Evolutionary conservation across 2,797 vertebrate genomes (phyloP).

Genomic region (Molossus alvarezi): DNA sequence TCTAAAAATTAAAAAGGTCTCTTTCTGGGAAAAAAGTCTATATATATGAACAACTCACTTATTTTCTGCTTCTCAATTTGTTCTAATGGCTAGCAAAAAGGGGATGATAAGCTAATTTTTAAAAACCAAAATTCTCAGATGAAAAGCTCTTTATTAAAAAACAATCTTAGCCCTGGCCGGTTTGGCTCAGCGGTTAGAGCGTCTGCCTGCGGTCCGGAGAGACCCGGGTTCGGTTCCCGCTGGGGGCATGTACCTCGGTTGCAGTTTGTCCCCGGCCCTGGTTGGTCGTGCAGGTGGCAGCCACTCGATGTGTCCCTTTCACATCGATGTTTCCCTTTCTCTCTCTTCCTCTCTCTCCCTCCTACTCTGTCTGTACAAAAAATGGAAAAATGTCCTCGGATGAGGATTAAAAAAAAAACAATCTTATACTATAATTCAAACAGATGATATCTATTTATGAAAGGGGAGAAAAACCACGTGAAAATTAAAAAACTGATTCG

Average conservation of each 20-base stretch:
- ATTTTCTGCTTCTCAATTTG: constrained; percentile 48
- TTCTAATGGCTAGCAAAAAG: neutral
- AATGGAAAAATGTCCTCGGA: too few relatives aligned
- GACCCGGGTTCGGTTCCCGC: too few relatives aligned
- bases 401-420: neutral
- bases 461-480: constrained; percentile 17
- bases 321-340: too few relatives aligned
- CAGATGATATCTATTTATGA: neutral
- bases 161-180: neutral
- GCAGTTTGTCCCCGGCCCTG: too few relatives aligned
- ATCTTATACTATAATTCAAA: constrained; percentile 23
- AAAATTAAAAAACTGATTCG: constrained; percentile 79
- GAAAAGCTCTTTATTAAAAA: constrained; percentile 54
- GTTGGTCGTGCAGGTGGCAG: too few relatives aligned
- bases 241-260: too few relatives aligned
- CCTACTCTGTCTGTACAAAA: too few relatives aligned
- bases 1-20: neutral
- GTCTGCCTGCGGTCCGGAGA: too few relatives aligned
- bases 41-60: constrained; percentile 32
- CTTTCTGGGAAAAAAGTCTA: constrained; percentile 47
- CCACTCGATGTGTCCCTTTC: too few relatives aligned
- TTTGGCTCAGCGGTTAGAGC: too few relatives aligned
- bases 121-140: constrained; percentile 10
- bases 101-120: neutral
- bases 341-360: too few relatives aligned